Evolutionary conservation across 2,888 invertebrate species (phyloP), one percentile per base, ranked within the genome.

Genomic region (Exocentrus adspersus): DNA sequence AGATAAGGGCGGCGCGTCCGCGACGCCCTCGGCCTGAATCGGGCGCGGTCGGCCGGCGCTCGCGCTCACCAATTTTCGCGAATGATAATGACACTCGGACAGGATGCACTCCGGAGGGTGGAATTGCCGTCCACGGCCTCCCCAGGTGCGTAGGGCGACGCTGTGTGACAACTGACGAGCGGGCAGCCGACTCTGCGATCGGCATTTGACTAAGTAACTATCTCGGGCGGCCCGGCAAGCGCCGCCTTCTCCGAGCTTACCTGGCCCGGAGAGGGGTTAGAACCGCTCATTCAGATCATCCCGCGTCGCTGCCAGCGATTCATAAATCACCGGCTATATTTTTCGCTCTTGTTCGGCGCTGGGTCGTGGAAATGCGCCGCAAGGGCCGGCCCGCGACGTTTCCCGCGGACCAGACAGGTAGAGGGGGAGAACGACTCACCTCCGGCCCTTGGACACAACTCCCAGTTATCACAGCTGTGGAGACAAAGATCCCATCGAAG

Each of bases 131-230:
- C 72, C 70, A 60, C 43, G 32, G 61, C 71, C 74, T 78, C 73
- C 75, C 72, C 67, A 68, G 69, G 67, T 71, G 68, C 63, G 63
- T 62, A 54, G 68, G 62, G 66, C 62, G 64, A 64, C 60, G 62
- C 59, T 61, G 69, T 61, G 69, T 64, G 67, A 67, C 65, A 67
- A 65, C 66, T 67, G 62, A 62, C 61, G 62, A 58, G 68, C 68
- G 62, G 62, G 75, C 77, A 73, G 69, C 75, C 78, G 71, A 73
- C 75, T 77, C 79, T 72, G 75, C 77, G 79, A 75, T 78, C 79
- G 78, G 80, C 79, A 79, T 80, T 80, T 80, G 81, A 81, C 81
- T 81, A 80, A 81, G 79, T 79, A 81, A 79, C 78, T 78, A 74
- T 75, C 75, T 75, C 77, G 79, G 81, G 75, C 80, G 79, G 78